Evolutionary conservation across 2,113 vertebrate genomes (phyloP).

Genomic region (Gallinago paraguaiae): DNA sequence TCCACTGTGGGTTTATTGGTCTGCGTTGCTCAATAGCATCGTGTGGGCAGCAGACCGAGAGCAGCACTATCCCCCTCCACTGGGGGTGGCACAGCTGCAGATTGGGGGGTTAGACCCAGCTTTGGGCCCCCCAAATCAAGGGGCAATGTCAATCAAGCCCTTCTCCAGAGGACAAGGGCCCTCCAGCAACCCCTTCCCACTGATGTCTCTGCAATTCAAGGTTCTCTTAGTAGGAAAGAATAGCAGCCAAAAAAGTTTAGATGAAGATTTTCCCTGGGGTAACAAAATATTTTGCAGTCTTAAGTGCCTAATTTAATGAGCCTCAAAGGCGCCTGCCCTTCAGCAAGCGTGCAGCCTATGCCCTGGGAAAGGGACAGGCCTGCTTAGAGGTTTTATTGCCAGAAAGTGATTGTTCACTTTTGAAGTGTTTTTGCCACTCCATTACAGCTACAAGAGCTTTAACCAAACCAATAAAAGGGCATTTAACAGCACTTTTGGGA

Average conservation of each 20-base stretch:
- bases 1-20: background rate
- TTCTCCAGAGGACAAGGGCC: background rate
- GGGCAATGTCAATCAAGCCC: background rate
- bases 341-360: rapidly evolving
- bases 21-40: background rate
- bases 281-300: background rate
- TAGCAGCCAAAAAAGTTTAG: background rate
- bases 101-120: background rate
- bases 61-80: background rate
- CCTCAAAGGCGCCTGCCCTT: background rate
- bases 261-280: background rate
- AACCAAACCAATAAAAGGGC: background rate
- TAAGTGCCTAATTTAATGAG: background rate
- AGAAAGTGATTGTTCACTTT: background rate
- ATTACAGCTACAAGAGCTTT: background rate
- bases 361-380: background rate
- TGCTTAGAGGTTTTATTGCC: background rate
- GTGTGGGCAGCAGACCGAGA: rapidly evolving
- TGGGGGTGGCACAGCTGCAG: background rate
- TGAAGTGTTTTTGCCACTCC: background rate
- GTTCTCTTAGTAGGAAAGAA: background rate
- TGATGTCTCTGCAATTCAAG: rapidly evolving
- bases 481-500: background rate
- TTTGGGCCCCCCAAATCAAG: background rate
- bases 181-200: background rate